phyloP scores from a whole-genome alignment of 2,888 invertebrate species.

The Aspidiotus rigidus region DNA sequence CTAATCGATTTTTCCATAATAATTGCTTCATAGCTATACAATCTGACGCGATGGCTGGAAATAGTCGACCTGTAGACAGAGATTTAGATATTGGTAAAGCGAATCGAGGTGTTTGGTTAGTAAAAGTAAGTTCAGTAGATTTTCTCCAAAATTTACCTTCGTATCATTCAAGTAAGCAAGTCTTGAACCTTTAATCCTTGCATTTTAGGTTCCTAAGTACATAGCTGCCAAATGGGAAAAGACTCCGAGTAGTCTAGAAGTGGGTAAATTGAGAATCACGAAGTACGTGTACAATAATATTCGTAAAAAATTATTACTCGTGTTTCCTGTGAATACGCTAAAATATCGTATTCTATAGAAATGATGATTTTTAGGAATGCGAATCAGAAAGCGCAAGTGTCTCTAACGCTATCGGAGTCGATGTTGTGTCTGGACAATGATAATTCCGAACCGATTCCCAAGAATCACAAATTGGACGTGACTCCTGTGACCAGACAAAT shows the following conservation, averaged over 20 bases:
- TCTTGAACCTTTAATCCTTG: not conserved
- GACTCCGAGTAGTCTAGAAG: conserved; percentile 81
- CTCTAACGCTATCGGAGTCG: conserved; percentile 70
- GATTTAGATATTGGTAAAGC: conserved; percentile 75
- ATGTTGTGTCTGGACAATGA: conserved; percentile 66
- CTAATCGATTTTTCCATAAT: too few relatives aligned
- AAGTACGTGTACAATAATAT: conserved; percentile 47
- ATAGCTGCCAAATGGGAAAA: conserved; percentile 92
- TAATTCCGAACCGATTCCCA: conserved; percentile 72
- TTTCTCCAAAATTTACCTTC: not conserved
- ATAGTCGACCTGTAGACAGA: conserved; percentile 16
- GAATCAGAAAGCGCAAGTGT: conserved; percentile 78
- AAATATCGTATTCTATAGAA: not conserved
- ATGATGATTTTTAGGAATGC: conserved; percentile 41
- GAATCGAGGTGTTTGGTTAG: conserved; percentile 88
- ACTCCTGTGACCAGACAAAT: conserved; percentile 85
- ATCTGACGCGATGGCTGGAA: not conserved
- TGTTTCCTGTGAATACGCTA: too few relatives aligned
- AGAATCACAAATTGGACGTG: conserved; percentile 83
- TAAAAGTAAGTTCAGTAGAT: conserved; percentile 55
- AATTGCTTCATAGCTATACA: too few relatives aligned
- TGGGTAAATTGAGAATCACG: conserved; percentile 82
- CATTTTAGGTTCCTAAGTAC: conserved; percentile 69
- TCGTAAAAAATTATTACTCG: too few relatives aligned
- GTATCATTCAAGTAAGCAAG: not conserved